Base-by-base conservation (phyloP, 2,888 invertebrate species). In the Diadromus collaris region DNA sequence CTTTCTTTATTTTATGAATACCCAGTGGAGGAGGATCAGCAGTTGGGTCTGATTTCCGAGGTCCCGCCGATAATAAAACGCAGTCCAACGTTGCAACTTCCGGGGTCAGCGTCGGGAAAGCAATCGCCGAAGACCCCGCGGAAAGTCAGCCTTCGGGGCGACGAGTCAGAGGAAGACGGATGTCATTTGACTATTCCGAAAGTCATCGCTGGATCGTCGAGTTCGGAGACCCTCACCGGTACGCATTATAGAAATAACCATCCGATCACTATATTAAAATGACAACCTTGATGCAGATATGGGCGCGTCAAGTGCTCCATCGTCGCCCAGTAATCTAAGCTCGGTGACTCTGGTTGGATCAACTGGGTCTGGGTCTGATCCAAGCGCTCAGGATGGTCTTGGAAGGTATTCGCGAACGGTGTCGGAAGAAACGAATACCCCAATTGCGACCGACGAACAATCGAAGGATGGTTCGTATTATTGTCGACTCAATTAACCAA, bases 151-250 rank as follows among this genome's bases (percentile, higher is more conserved):
- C 92, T 92, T 75, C 89, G 90, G 81, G 91, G 92, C 2, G 92
- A 92, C 79, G 81, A 80, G 5, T 83, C 89, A 82, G 94, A 94
- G 80, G 93, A 93, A 82, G 93, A 94, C 83, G 93, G 91, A 80
- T 93, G 93, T 79, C 94, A 94, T 89, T 91, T 95, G 80, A 94
- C 94, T 9, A 95, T 95, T 83, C 96, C 96, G 0, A 95, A 95
- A 91, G 94, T 94, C 58, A 94, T 95, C 86, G 93, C 94, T 0
- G 93, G 93, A 1, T 96, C 95, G 0, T 95, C 95, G 13, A 96
- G 96, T 88, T 94, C 95, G 69, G 96, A 96, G 88, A 96, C 96
- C 1, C 90, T 96, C 24, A 95, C 95, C 91, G 96, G 95, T 94
- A 91, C 65, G 27, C 27, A 51, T 24, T 1, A 19, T 4, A 5